phyloP scores from a whole-genome alignment of 2,888 invertebrate species.

The Pomacea canaliculata region DNA sequence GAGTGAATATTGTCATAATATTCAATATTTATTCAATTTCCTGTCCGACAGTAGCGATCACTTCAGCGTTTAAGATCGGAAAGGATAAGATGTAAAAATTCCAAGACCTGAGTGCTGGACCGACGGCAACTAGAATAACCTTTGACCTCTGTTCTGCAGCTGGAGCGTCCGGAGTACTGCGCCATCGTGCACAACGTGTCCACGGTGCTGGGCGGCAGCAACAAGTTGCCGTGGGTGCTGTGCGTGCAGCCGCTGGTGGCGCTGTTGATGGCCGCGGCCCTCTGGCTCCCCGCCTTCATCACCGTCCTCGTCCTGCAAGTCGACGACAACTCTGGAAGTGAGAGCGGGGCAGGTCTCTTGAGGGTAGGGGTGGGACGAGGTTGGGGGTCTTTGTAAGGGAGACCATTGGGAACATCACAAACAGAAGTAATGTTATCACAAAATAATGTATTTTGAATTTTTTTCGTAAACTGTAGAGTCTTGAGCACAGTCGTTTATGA shows the following conservation, averaged over 20 bases:
- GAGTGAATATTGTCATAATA: too few species aligned
- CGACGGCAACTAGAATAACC: too few species aligned
- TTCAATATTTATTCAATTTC: too few species aligned
- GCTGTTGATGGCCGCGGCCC: slow-evolving; percentile 36
- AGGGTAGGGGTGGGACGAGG: not conserved
- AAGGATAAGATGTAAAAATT: too few species aligned
- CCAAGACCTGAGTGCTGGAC: too few species aligned
- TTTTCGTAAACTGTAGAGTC: too few species aligned
- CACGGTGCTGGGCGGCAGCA: slow-evolving; percentile 31
- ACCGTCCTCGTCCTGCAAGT: slow-evolving; percentile 34
- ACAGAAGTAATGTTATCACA: too few species aligned
- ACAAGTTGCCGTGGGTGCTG: slow-evolving; percentile 43
- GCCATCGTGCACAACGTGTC: slow-evolving; percentile 46
- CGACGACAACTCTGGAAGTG: slow-evolving; percentile 36
- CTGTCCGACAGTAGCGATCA: too few species aligned
- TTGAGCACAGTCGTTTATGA: too few species aligned
- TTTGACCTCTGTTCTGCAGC: slow-evolving; percentile 31
- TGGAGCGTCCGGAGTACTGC: slow-evolving; percentile 47
- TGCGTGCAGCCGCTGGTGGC: slow-evolving; percentile 42
- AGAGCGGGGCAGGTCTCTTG: not conserved
- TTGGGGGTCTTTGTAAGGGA: not conserved
- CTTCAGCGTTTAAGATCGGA: too few species aligned
- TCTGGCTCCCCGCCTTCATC: slow-evolving; percentile 45
- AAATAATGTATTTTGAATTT: too few species aligned
- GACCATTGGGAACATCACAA: too few species aligned